Base-by-base conservation (phyloP, 37 sponge, comb jelly and placozoan species). In the Aphrocallistes beatrix region DNA sequence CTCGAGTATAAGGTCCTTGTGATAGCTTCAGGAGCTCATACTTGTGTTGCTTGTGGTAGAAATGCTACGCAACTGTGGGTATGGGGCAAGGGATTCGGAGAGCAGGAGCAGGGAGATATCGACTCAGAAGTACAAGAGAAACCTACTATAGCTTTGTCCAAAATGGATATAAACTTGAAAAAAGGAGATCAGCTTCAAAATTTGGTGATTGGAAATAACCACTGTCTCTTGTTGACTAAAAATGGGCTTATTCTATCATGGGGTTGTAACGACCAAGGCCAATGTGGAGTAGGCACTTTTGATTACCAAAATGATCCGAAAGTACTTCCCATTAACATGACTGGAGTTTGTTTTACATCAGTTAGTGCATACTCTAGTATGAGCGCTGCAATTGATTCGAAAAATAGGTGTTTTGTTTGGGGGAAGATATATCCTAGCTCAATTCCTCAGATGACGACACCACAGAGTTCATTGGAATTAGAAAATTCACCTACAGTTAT, bases 31-130 rank as follows among this genome's bases (percentile, higher is more conserved):
- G 75, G 75, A 32, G 34, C 75, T 32, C 75, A 60, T 28, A 60
- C 75, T 28, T 60, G 75, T 60, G 21, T 60, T 60, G 75, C 75
- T 60, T 60, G 75, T 60, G 75, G 75, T 32, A 21, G 75, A 13
- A 60, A 60, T 13, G 13, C 45, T 42, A 60, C 75, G n/a, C 75
- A 60, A 30, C 75, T 60, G 8, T 60, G 75, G 75, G 8, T 60
- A 60, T 60, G 75, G 75, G 75, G 75, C 3, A 60, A 60, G 3
- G 3, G 34, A 19, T 25, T 60, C n/a, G 75, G 75, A 21, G n/a
- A 60, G 6, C 75, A 60, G 75, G 75, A 60, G 34, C n/a, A n/a
- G n/a, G n/a, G n/a, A n/a, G n/a, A n/a, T n/a, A 13, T 13, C 8
- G 21, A 60, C n/a, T 60, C 75, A 60, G 17, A 60, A 13, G 21